Conservation (phyloP, 1,140 invertebrate genomes). For the Parasteatoda tepidariorum region DNA sequence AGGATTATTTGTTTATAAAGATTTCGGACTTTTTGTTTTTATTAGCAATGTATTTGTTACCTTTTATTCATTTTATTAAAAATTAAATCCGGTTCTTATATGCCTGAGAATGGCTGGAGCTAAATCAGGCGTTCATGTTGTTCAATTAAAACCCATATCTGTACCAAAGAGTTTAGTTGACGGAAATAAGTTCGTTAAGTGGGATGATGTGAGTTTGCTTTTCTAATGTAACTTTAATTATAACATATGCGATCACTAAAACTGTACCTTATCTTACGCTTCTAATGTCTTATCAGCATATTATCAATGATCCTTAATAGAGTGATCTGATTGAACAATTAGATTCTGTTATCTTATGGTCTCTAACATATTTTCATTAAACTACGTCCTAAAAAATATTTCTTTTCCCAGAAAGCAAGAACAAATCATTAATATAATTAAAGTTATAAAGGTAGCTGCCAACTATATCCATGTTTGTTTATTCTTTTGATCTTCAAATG, state of each 20-base stretch:
- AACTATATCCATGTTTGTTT: too few species aligned
- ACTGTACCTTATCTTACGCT: too few species aligned
- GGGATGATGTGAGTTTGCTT: slow-evolving; percentile 88
- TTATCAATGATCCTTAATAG: background rate
- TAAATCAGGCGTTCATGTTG: slow-evolving; percentile 73
- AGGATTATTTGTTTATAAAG: too few species aligned
- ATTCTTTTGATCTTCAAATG: too few species aligned
- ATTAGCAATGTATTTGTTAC: background rate
- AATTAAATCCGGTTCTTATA: background rate
- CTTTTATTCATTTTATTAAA: background rate
- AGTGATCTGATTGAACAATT: background rate
- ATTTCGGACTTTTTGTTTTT: too few species aligned
- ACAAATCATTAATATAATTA: too few species aligned
- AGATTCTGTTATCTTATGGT: too few species aligned
- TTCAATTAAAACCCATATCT: slow-evolving; percentile 78
- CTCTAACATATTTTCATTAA: too few species aligned
- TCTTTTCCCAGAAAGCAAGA: too few species aligned
- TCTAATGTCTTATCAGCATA: too few species aligned
- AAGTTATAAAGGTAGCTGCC: too few species aligned
- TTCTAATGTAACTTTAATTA: background rate
- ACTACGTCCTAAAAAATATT: too few species aligned
- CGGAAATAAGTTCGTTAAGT: slow-evolving; percentile 96
- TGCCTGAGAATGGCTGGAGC: slow-evolving; percentile 71
- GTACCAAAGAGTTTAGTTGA: slow-evolving; percentile 85
- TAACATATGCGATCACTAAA: background rate